Base-by-base conservation (phyloP, 2,797 vertebrate genomes). In the Falco biarmicus region DNA sequence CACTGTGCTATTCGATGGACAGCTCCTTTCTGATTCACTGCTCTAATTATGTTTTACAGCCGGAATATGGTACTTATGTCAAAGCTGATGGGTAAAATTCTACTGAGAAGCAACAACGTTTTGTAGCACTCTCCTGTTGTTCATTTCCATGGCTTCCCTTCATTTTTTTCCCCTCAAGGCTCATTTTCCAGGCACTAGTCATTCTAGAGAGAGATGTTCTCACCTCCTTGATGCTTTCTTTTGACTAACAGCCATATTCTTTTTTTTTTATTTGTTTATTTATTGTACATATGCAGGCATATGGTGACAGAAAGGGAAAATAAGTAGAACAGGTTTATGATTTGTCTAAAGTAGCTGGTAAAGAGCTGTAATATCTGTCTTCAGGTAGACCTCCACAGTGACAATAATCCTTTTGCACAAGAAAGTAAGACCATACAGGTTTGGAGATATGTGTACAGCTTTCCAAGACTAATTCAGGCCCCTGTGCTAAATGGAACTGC, bases 21-120 rank as follows among this genome's bases (percentile, higher is more conserved):
- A 95, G 92, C 93, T 97, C 91, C 87, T 97, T 97, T 96, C 95
- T 96, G 97, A 98, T 93, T 97, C 97, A 97, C 94, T 96, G 94
- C 94, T 97, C 95, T 97, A 95, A 97, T 95, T 97, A 95, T 95
- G 92, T 97, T 96, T 96, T 97, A 97, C 92, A 97, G 95, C 95
- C 79, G 47, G 93, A 96, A 97, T 96, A 95, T 91, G 91, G 96
- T 95, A 88, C 87, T 97, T 96, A 93, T 96, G 92, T 97, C 95
- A 97, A 97, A 97, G 95, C 92, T 96, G 96, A 97, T 96, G 92
- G 87, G 90, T 91, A 97, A 94, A 97, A 95, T 95, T 97, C 92
- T 92, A 93, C 91, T 56, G 94, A 97, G 95, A 97, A 95, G 89
- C 65, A 93, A 83, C 95, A 95, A 74, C 64, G 29, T 91, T 97